Evolutionary conservation across 2,888 invertebrate genomes (phyloP).

Genomic region (Tetragnatha montana): DNA sequence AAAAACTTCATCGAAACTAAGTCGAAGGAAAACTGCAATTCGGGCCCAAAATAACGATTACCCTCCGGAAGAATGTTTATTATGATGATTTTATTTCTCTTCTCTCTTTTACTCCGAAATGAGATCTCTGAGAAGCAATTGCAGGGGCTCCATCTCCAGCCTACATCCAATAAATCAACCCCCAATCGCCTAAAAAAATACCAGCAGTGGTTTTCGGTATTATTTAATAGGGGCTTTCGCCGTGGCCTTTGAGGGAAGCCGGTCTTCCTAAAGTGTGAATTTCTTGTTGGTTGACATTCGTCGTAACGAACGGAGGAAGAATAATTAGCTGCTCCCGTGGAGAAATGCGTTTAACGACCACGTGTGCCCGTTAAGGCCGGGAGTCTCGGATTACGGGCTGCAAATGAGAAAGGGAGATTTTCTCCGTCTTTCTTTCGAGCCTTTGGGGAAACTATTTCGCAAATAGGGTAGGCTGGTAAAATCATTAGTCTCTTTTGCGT

Average conservation of each 20-base stretch:
- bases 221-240: constrained; percentile 39
- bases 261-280: constrained; percentile 48
- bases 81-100: not conserved
- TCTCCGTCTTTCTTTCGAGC: not conserved
- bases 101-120: constrained; percentile 24
- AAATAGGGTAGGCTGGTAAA: not conserved
- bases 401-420: not conserved
- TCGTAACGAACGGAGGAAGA: constrained; percentile 7
- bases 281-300: constrained; percentile 3
- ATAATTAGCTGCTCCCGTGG: constrained; percentile 1
- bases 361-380: not conserved
- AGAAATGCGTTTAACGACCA: not conserved
- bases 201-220: constrained; percentile 18
- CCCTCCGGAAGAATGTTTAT: constrained; percentile 29
- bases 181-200: constrained; percentile 52
- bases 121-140: constrained; percentile 51
- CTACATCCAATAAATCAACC: constrained; percentile 62
- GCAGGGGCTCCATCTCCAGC: constrained; percentile 40
- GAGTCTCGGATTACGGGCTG: not conserved
- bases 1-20: constrained; percentile 57
- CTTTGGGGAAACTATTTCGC: not conserved
- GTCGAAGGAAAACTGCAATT: constrained; percentile 54
- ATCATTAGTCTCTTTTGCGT: not conserved
- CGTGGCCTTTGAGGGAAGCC: not conserved
- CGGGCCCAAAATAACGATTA: constrained; percentile 50